phyloP scores from a whole-genome alignment of 2,797 vertebrate genomes.

The Pangasius djambal region DNA sequence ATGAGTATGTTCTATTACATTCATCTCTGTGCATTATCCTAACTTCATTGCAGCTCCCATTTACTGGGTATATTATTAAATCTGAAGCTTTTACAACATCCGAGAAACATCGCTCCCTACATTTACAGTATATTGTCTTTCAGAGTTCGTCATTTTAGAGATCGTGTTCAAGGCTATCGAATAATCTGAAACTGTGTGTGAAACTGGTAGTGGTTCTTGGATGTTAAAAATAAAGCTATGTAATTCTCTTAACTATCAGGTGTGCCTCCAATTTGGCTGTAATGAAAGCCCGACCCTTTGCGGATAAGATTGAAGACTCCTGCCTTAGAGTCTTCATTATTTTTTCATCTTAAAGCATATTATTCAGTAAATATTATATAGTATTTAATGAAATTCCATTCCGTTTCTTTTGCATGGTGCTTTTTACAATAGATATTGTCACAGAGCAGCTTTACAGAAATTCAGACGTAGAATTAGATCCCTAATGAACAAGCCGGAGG shows the following conservation, averaged over 20 bases:
- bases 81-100: constrained; percentile 25
- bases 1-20: constrained; percentile 1
- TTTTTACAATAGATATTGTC: neutral
- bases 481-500: neutral
- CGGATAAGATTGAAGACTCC: neutral
- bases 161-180: neutral
- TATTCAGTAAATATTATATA: neutral
- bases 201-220: neutral
- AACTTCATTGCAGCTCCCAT: neutral
- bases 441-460: neutral
- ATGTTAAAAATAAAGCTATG: neutral
- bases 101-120: neutral
- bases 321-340: neutral
- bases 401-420: neutral
- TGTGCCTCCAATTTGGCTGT: neutral
- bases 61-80: constrained; percentile 22
- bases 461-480: neutral
- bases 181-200: neutral
- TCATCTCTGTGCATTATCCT: constrained; percentile 23
- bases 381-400: neutral
- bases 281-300: neutral
- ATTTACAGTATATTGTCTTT: neutral
- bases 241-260: neutral
- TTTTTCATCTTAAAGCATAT: neutral
- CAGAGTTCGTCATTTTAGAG: constrained; percentile 8